Conservation (phyloP, 2,888 invertebrate species). For the Thymelicus sylvestris region DNA sequence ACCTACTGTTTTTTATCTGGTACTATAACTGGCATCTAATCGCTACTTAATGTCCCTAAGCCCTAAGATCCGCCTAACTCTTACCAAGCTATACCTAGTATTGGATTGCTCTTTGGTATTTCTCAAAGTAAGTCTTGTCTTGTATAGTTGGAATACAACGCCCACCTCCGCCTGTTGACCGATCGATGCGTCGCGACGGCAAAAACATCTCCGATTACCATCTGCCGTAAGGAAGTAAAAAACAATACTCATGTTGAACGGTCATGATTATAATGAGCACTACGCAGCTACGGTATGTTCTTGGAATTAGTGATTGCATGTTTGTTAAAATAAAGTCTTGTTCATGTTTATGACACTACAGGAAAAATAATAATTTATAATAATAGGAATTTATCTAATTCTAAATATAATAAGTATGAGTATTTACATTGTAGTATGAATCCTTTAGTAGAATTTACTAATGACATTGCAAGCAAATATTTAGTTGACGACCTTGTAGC, state of each 20-base stretch:
- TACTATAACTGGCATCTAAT: too few relatives aligned
- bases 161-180: constrained; percentile 39
- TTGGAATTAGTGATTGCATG: constrained; percentile 23
- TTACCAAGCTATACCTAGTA: too few relatives aligned
- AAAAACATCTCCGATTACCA: constrained; percentile 26
- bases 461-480: too few relatives aligned
- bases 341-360: constrained; percentile 23
- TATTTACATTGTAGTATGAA: too few relatives aligned
- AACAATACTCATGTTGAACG: constrained; percentile 1
- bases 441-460: too few relatives aligned
- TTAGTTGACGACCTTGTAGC: too few relatives aligned
- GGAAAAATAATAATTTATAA: constrained; percentile 24
- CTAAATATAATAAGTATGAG: too few relatives aligned
- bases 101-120: too few relatives aligned
- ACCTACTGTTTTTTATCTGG: too few relatives aligned
- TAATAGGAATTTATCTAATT: neutral
- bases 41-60: too few relatives aligned
- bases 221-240: constrained; percentile 24
- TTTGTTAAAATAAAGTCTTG: constrained; percentile 22
- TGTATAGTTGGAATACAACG: constrained; percentile 1
- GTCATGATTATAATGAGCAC: constrained; percentile 12
- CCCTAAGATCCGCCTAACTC: too few relatives aligned
- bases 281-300: constrained; percentile 15
- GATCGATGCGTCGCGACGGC: constrained; percentile 44
- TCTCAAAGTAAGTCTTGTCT: too few relatives aligned